Evolutionary conservation across 2,113 vertebrate species (phyloP).

Genomic region (Delphinapterus leucas): DNA sequence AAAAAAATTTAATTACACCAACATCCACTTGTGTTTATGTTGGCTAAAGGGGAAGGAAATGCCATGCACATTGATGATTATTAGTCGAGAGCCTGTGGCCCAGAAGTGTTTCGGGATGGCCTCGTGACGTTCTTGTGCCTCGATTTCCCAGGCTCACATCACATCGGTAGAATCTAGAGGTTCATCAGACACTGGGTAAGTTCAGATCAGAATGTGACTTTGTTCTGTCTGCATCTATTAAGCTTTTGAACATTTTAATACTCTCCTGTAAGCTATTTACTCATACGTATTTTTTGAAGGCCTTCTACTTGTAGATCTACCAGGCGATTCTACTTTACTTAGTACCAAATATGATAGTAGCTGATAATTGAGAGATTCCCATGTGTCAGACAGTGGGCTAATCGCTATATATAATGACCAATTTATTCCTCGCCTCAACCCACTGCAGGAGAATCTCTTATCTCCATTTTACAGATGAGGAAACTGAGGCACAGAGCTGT

Average conservation of each 20-base stretch:
- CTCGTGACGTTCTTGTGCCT: not conserved
- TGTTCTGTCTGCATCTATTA: not conserved
- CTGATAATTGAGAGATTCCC: not conserved
- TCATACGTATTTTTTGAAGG: not conserved
- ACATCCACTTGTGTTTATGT: not conserved
- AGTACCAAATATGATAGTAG: not conserved
- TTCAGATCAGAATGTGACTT: not conserved
- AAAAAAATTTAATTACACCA: not conserved
- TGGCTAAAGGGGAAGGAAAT: not conserved
- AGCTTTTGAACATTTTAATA: constrained; percentile 9
- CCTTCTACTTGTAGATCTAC: not conserved
- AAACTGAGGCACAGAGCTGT: not conserved
- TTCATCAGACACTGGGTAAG: not conserved
- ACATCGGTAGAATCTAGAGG: not conserved
- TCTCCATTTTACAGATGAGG: not conserved
- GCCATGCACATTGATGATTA: not conserved
- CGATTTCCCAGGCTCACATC: not conserved
- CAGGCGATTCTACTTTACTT: not conserved
- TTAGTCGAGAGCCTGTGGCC: not conserved
- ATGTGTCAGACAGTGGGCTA: not conserved
- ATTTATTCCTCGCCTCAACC: not conserved
- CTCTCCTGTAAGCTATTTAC: not conserved
- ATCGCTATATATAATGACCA: not conserved
- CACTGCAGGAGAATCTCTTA: not conserved
- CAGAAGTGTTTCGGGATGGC: not conserved